Base-by-base conservation (phyloP, 2,797 vertebrate genomes). In the Betta splendens region DNA sequence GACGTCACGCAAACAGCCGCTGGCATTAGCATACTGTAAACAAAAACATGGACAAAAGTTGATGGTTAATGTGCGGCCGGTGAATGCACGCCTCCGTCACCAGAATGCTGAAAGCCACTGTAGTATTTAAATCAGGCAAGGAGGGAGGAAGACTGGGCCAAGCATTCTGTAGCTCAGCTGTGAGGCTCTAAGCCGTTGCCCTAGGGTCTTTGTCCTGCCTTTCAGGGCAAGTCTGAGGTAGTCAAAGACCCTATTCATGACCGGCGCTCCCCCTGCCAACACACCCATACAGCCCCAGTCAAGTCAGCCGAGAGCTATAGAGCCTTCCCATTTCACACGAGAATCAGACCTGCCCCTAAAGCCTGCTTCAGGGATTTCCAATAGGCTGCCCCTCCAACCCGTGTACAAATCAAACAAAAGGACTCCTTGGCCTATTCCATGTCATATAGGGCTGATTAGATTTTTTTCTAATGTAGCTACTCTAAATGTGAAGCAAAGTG, bases 211-310 rank as follows among this genome's bases (percentile, higher is more conserved):
- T 93, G 92, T 93, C 87, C 89, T 89, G 89, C 88, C 87, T 92
- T 91, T 93, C 92, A 92, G 92, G 86, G 87, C 88, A 89, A 90
- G 90, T 91, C 91, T 92, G 88, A 92, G 88, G 81, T 90, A 89
- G 89, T 93, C 89, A 93, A 93, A 93, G 92, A 90, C 86, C 88
- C 89, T 86, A 92, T 93, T 93, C 92, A 92, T 91, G 87, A 75
- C 81, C 72, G 80, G 77, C 77, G 82, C 87, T 90, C 90, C 89
- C 89, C 89, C 90, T 90, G 89, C 90, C 91, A 92, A 91, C 87
- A 87, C 91, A 85, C 85, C 89, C 91, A 92, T 91, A 92, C 90
- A 91, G 89, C 87, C 87, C 86, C 86, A 89, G 87, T 89, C 86
- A 90, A 90, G 89, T 90, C 88, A 89, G 89, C 89, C 89, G 85